phyloP scores from a whole-genome alignment of 2,113 vertebrate species.

The Passer domesticus region DNA sequence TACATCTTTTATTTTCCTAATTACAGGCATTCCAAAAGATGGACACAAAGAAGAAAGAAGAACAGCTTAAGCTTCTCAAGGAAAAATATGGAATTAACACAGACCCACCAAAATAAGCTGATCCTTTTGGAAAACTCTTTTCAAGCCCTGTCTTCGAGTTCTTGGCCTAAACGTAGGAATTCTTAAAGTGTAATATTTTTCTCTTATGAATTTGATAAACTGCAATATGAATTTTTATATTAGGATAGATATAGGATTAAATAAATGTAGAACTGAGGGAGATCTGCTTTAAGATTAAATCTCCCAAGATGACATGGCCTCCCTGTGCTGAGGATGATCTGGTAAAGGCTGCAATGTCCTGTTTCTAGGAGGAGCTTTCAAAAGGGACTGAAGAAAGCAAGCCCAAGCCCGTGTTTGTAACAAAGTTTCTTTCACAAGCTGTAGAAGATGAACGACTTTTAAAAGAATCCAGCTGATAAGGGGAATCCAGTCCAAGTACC shows the following conservation, averaged over 20 bases:
- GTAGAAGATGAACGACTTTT: fast-evolving
- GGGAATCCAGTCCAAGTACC: not conserved
- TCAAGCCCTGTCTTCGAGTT: fast-evolving
- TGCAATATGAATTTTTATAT: not conserved
- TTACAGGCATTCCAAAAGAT: slow-evolving; percentile 98
- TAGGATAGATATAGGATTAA: not conserved
- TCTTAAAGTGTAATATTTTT: not conserved
- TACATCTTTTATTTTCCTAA: not conserved
- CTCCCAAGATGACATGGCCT: not conserved
- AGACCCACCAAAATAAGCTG: slow-evolving; percentile 90
- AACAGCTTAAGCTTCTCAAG: slow-evolving; percentile 96
- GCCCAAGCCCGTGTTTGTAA: fast-evolving
- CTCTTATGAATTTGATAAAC: not conserved
- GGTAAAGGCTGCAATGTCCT: not conserved
- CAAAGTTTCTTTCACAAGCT: not conserved
- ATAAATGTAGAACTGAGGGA: not conserved
- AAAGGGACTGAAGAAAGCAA: not conserved
- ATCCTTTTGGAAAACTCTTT: not conserved
- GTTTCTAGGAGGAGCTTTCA: not conserved
- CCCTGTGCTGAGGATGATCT: not conserved
- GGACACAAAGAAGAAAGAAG: slow-evolving; percentile 99
- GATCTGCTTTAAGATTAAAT: not conserved
- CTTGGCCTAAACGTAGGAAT: not conserved
- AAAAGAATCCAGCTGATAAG: not conserved
- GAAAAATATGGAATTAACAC: slow-evolving; percentile 99